Conservation (phyloP, 2,797 vertebrate genomes). For the Molossus alvarezi region DNA sequence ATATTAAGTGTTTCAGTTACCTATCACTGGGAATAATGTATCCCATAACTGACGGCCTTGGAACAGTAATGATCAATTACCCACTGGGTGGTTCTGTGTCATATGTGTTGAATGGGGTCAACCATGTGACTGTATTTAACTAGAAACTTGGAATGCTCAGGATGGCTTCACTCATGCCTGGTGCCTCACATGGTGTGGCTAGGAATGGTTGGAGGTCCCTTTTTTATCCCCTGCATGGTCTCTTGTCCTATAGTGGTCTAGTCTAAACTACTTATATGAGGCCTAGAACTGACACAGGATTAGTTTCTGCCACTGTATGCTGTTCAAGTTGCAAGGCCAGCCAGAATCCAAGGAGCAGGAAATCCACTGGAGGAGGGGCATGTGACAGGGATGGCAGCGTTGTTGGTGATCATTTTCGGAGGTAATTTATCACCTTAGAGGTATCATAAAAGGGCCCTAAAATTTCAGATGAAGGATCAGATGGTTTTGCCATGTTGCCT, state of each 20-base stretch:
- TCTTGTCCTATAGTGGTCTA: not conserved
- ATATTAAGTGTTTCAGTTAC: constrained; percentile 22
- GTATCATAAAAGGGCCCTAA: not conserved
- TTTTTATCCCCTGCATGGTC: not conserved
- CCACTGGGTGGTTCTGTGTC: not conserved
- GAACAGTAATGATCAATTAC: not conserved
- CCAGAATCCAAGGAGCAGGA: not conserved
- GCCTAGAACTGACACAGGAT: not conserved
- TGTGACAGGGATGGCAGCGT: not conserved
- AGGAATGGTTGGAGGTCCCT: not conserved
- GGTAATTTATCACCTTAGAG: not conserved
- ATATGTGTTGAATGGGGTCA: not conserved
- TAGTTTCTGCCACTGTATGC: not conserved
- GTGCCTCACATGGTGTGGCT: not conserved
- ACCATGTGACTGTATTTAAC: not conserved
- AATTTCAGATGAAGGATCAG: not conserved
- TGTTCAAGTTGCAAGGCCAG: not conserved
- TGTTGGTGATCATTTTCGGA: not conserved
- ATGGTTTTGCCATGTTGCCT: not conserved
- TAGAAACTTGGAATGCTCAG: not conserved
- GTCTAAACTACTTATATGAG: not conserved
- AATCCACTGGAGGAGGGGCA: not conserved
- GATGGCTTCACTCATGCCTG: not conserved
- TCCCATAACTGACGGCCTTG: not conserved
- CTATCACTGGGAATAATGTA: not conserved